phyloP scores from a whole-genome alignment of 2,797 vertebrate genomes.

The Podarcis siculus region DNA sequence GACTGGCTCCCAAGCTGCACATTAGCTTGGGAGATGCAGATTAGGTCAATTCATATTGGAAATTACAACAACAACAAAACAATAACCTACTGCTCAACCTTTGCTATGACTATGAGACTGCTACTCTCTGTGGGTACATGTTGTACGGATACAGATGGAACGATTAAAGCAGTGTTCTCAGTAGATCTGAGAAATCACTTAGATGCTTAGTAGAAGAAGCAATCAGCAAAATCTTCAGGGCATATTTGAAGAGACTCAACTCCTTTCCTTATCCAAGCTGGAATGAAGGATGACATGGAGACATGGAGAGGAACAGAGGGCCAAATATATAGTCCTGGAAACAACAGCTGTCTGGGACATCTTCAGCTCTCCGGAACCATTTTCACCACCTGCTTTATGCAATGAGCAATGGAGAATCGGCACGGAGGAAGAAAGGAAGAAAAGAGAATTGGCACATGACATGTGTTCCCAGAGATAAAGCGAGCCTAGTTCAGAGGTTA shows the following conservation, averaged over 20 bases:
- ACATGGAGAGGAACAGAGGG: rapidly evolving
- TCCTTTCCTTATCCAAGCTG: rapidly evolving
- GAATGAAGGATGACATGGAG: rapidly evolving
- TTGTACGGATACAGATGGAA: too few relatives aligned
- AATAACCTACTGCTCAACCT: too few relatives aligned
- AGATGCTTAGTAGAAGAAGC: neutral
- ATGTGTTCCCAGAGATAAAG: conserved; percentile 65
- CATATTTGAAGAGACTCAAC: neutral
- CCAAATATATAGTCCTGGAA: neutral
- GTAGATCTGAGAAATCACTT: conserved; percentile 2
- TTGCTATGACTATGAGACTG: too few relatives aligned
- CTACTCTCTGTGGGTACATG: neutral
- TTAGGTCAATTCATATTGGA: too few relatives aligned
- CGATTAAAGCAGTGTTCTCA: neutral
- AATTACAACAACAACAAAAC: too few relatives aligned
- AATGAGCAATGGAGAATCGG: conserved; percentile 29
- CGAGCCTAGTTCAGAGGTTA: conserved; percentile 66
- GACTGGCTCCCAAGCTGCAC: too few relatives aligned
- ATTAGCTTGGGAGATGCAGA: neutral
- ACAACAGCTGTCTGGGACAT: conserved; percentile 21
- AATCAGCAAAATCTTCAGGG: neutral
- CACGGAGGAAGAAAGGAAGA: rapidly evolving
- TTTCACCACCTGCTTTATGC: conserved; percentile 38
- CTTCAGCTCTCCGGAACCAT: neutral
- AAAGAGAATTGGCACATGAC: conserved; percentile 41